A percentile compares a stretch with the other conserved stretches of the same genome.
Evolutionary conservation across 2,797 vertebrate species (phyloP).

Genomic region (Poeciliopsis paucimaculata): DNA sequence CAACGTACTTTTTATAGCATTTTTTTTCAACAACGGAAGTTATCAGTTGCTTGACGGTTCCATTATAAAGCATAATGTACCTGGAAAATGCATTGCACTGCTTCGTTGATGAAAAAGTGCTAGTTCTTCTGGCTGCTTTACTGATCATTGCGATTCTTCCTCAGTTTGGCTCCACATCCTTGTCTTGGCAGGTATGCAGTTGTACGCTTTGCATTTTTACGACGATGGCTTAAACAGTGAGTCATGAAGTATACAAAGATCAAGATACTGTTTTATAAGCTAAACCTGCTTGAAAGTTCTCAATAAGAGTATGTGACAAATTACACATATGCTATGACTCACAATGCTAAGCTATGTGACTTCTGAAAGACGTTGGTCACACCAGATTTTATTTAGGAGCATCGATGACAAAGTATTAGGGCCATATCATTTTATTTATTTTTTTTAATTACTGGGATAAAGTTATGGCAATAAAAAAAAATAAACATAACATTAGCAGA

Average conservation of each 20-base stretch:
- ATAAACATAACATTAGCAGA: not conserved
- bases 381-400: not conserved
- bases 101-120: too few relatives aligned
- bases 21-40: too few relatives aligned
- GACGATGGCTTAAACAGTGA: not conserved
- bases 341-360: not conserved
- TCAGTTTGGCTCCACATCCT: not conserved
- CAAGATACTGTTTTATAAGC: not conserved
- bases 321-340: not conserved
- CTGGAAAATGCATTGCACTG: too few relatives aligned
- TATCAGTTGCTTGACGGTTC: too few relatives aligned
- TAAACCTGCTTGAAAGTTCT: not conserved
- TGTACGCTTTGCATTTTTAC: not conserved
- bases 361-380: not conserved
- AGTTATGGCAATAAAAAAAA: not conserved
- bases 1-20: too few relatives aligned
- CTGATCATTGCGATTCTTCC: not conserved
- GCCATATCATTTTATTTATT: too few relatives aligned
- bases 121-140: not conserved
- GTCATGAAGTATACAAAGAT: not conserved
- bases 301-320: not conserved
- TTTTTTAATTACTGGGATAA: not conserved
- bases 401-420: not conserved
- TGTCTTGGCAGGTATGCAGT: not conserved
- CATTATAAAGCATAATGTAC: too few relatives aligned